Evolutionary conservation across 2,113 vertebrate species (phyloP).

Genomic region (Tychaedon coryphoeus): DNA sequence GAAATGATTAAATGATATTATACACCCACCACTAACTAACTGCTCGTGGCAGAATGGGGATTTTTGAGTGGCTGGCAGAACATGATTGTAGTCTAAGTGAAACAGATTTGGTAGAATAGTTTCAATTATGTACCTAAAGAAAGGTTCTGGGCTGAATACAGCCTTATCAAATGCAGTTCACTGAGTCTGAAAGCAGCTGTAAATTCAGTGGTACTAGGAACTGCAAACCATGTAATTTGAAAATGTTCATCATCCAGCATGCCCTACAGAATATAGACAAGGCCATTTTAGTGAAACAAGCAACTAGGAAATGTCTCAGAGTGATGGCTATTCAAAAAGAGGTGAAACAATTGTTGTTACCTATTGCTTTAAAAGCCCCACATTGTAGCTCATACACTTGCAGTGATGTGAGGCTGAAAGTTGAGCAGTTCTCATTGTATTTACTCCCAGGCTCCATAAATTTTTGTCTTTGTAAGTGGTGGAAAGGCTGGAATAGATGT

Average conservation of each 20-base stretch:
- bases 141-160: slow-evolving; percentile 60
- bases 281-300: slow-evolving; percentile 48
- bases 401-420: background rate
- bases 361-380: background rate
- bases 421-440: background rate
- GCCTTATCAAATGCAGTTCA: slow-evolving; percentile 68
- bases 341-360: background rate
- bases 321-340: background rate
- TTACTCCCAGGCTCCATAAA: background rate
- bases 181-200: slow-evolving; percentile 65
- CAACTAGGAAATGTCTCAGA: background rate
- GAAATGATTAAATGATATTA: slow-evolving; percentile 31
- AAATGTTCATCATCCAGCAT: slow-evolving; percentile 65
- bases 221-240: slow-evolving; percentile 71
- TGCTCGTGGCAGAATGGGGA: background rate
- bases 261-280: slow-evolving; percentile 53
- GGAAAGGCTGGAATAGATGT: background rate
- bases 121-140: slow-evolving; percentile 72
- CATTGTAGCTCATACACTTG: background rate
- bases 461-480: background rate
- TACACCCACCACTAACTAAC: slow-evolving; percentile 11
- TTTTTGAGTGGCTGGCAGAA: slow-evolving; percentile 48
- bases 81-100: slow-evolving; percentile 35
- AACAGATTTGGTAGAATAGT: slow-evolving; percentile 70
- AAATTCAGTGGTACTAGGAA: slow-evolving; percentile 68